Percentiles rank a stretch among this genome's conserved stretches.
Conservation (phyloP, 1,140 invertebrate species). For the Ctenoplectra terminalis region DNA sequence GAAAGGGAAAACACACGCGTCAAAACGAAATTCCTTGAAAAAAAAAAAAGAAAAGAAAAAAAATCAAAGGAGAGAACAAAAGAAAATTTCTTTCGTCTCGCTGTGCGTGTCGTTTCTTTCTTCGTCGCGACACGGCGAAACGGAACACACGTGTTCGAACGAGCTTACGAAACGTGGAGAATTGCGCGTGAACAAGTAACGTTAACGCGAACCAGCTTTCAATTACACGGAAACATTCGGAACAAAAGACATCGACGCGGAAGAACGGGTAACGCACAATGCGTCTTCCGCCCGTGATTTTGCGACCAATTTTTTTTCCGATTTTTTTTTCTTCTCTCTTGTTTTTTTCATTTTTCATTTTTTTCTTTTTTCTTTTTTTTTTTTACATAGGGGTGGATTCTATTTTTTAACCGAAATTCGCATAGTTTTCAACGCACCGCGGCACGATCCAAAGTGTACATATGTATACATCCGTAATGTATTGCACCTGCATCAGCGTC, state of each 20-base stretch:
- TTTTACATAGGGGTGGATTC: no score
- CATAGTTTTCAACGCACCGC: constrained; percentile 60
- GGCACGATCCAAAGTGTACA: constrained; percentile 61
- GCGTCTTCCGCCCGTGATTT: constrained; percentile 13
- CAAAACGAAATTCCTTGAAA: not conserved
- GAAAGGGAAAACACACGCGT: not conserved
- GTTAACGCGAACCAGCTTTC: constrained; percentile 10
- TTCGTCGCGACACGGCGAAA: not conserved
- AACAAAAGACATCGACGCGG: constrained; percentile 14
- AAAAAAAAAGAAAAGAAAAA: no score
- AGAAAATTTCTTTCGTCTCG: not conserved
- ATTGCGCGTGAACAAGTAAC: constrained; percentile 8
- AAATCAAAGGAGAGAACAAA: not conserved
- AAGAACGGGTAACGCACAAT: constrained; percentile 11
- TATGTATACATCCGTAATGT: constrained; percentile 62
- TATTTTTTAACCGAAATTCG: constrained; percentile 21
- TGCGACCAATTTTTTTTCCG: constrained; percentile 5
- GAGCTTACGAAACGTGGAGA: constrained; percentile 4
- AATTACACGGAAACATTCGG: constrained; percentile 18
- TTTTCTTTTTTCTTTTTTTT: not conserved
- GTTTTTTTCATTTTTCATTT: not conserved
- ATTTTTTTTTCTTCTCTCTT: not conserved
- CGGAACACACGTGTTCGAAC: not conserved
- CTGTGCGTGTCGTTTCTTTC: not conserved
- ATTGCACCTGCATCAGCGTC: constrained; percentile 68